Evolutionary conservation across 1,140 invertebrate species (phyloP).

Genomic region (Dinoponera quadriceps): DNA sequence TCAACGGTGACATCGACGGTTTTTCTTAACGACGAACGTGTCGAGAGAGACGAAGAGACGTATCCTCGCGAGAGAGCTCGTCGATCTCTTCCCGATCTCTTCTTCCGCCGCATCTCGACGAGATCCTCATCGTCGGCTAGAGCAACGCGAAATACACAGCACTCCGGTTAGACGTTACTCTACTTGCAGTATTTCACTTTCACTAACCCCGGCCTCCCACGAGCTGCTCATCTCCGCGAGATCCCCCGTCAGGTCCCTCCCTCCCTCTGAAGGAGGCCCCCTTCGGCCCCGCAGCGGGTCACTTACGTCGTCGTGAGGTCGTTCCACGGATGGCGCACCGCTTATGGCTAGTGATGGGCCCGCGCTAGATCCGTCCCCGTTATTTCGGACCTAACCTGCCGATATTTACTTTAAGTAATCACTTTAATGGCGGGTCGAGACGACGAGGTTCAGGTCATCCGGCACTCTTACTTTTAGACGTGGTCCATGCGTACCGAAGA

Average conservation of each 20-base stretch:
- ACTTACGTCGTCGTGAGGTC: conserved; percentile 82
- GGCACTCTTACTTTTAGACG: conserved; percentile 12
- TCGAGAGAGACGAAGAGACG: conserved; percentile 16
- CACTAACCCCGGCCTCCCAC: conserved; percentile 83
- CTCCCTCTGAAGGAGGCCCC: conserved; percentile 46
- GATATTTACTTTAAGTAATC: conserved; percentile 58
- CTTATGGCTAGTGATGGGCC: conserved; percentile 51
- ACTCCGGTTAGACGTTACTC: conserved; percentile 54
- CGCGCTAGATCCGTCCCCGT: conserved; percentile 48
- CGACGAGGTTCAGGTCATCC: background rate
- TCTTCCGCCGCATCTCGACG: background rate
- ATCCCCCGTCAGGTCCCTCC: conserved; percentile 61
- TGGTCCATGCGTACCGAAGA: no score
- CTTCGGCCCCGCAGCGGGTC: conserved; percentile 75
- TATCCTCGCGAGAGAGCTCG: conserved; percentile 13
- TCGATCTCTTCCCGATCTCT: background rate
- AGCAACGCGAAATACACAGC: conserved; percentile 48
- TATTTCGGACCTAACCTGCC: conserved; percentile 63
- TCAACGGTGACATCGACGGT: background rate
- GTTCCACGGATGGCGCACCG: conserved; percentile 70
- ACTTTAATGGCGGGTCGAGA: background rate
- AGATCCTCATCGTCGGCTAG: conserved; percentile 31
- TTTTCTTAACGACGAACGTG: conserved; percentile 6
- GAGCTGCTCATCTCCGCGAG: conserved; percentile 78
- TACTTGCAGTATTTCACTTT: conserved; percentile 81